These are phyloP conservation scores for Periplaneta americana DNA, from an alignment of 1,140 invertebrate species.

Conservation along the genomic window DNA sequence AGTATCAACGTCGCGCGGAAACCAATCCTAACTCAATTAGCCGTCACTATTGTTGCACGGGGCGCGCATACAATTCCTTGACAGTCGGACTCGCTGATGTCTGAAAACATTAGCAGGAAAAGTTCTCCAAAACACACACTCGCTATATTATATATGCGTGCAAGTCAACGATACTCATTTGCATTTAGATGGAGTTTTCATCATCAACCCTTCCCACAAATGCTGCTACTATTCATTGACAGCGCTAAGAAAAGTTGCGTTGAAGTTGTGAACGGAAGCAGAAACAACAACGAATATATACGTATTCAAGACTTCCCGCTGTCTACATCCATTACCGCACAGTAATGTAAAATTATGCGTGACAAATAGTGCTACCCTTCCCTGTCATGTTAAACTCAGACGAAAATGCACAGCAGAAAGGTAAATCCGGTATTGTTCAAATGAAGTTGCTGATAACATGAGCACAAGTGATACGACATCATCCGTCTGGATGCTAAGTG, in stretches of 20 bases:
- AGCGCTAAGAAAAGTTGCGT: not conserved
- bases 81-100: not conserved
- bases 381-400: too few relatives aligned
- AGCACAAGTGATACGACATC: too few relatives aligned
- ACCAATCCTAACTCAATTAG: not conserved
- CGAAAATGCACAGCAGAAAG: too few relatives aligned
- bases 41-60: not conserved
- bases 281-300: too few relatives aligned
- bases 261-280: not conserved
- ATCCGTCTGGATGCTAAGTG: too few relatives aligned
- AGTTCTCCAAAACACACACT: not conserved
- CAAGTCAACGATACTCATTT: not conserved
- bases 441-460: too few relatives aligned
- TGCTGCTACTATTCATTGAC: not conserved
- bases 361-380: not conserved
- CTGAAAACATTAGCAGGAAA: not conserved
- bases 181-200: not conserved
- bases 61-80: not conserved
- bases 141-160: not conserved
- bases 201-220: not conserved
- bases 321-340: not conserved
- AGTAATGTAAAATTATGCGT: not conserved
- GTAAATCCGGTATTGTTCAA: too few relatives aligned
- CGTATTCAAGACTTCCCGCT: not conserved
- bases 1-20: not conserved